Conservation (phyloP, 2,113 vertebrate genomes). For the Cercocebus atys region DNA sequence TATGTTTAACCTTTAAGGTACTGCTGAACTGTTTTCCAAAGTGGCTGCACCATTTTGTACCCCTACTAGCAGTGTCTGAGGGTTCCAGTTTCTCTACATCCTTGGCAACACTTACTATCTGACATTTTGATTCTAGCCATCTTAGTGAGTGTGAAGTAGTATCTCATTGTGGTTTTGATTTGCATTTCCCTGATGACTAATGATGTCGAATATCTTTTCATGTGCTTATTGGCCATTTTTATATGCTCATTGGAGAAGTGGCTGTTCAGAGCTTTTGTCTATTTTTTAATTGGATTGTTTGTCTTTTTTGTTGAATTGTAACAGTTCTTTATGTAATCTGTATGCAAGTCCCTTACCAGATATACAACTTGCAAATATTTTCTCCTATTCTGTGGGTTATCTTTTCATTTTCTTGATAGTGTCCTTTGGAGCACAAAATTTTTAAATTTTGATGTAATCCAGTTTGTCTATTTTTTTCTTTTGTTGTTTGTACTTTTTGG, state of each 20-base stretch:
- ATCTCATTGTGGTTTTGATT: conserved; percentile 34
- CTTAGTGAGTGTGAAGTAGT: not conserved
- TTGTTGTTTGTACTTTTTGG: not conserved
- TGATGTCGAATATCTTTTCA: conserved; percentile 34
- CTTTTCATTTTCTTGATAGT: conserved; percentile 30
- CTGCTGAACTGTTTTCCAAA: conserved; percentile 38
- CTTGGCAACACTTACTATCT: not conserved
- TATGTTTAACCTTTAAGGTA: conserved; percentile 44
- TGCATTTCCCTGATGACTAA: conserved; percentile 48
- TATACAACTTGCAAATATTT: conserved; percentile 28
- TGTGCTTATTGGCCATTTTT: conserved; percentile 6
- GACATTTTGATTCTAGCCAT: conserved; percentile 35
- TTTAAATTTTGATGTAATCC: not conserved
- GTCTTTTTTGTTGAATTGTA: conserved; percentile 9
- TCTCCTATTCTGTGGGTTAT: not conserved
- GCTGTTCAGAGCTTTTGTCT: conserved; percentile 52
- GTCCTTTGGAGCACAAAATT: conserved; percentile 5
- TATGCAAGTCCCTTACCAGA: not conserved
- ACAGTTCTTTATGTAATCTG: conserved; percentile 33
- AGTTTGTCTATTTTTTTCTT: not conserved
- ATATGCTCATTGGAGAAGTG: conserved; percentile 22
- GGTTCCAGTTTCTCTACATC: not conserved
- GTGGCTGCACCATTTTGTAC: not conserved
- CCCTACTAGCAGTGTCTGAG: not conserved
- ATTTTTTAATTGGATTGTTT: conserved; percentile 20